Evolutionary conservation across 37 sponge, comb jelly and placozoan genomes (phyloP).

Genomic region (Theonella swinhoei): DNA sequence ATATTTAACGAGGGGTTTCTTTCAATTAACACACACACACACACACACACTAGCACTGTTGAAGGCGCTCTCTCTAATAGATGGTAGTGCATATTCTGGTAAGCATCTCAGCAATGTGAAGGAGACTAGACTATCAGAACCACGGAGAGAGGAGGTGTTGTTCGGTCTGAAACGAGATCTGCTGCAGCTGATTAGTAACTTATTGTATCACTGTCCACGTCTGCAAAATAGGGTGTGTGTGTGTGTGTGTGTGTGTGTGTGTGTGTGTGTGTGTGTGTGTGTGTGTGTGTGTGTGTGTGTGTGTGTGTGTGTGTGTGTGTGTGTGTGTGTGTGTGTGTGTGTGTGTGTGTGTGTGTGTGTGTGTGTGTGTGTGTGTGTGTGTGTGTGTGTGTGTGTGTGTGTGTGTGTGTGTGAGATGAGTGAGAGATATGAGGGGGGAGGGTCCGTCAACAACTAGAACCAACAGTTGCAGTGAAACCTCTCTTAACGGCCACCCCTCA

Average conservation of each 20-base stretch:
- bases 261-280: no score
- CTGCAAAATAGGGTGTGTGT: slow-evolving; percentile 29
- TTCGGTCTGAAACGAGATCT: slow-evolving; percentile 51
- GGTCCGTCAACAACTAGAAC: no score
- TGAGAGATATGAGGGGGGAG: no score
- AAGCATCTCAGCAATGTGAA: slow-evolving; percentile 2
- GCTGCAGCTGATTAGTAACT: slow-evolving; percentile 46
- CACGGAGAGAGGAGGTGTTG: slow-evolving; percentile 1
- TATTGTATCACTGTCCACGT: slow-evolving; percentile 8
- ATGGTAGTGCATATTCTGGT: slow-evolving; percentile 39
- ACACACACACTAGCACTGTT: no score
- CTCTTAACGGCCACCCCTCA: no score
- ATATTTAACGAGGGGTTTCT: no score
- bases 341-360: slow-evolving; percentile 36
- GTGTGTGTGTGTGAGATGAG: no score
- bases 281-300: no score
- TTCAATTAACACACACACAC: no score
- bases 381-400: no score
- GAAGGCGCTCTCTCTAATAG: slow-evolving; percentile 21
- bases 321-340: no score
- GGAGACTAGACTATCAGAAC: neutral
- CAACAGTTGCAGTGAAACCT: no score
- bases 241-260: neutral
- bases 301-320: slow-evolving; percentile 7
- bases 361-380: neutral